A percentile compares a stretch with the other conserved stretches of the same genome.
Evolutionary conservation across 2,888 invertebrate species (phyloP).

Genomic region (Tenthredo notha): DNA sequence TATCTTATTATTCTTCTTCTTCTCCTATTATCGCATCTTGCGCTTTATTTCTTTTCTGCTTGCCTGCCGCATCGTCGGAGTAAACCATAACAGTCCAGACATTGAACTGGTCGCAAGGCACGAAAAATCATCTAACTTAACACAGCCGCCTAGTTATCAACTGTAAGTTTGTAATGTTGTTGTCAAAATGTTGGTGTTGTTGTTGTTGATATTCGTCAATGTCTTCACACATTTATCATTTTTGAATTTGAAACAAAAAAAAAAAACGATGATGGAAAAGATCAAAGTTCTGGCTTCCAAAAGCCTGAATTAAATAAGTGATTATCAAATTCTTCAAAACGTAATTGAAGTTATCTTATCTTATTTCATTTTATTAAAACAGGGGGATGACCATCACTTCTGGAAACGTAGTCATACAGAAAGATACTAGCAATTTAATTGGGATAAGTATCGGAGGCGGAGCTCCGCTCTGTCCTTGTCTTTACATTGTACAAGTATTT

Average conservation of each 20-base stretch:
- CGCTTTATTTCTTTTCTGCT: constrained; percentile 59
- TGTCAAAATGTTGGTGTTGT: too few species aligned
- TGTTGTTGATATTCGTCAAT: background rate
- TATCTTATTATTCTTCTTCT: constrained; percentile 26
- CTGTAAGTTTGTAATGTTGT: constrained; percentile 68
- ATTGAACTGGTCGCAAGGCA: constrained; percentile 72
- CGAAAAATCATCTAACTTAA: constrained; percentile 64
- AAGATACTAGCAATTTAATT: constrained; percentile 95
- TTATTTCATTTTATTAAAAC: constrained; percentile 56
- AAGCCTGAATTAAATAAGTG: background rate
- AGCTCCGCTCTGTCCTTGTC: constrained; percentile 95
- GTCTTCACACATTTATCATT: background rate
- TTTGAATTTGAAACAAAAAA: too few species aligned
- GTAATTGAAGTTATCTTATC: too few species aligned
- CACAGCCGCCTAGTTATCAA: constrained; percentile 66
- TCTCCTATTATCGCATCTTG: constrained; percentile 56
- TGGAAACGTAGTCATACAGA: constrained; percentile 92
- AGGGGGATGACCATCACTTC: constrained; percentile 99
- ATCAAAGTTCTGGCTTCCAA: background rate
- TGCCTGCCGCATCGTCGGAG: constrained; percentile 69
- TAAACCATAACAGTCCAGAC: constrained; percentile 67
- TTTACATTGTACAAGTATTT: constrained; percentile 99
- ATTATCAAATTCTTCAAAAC: background rate
- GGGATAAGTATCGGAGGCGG: constrained; percentile 99
- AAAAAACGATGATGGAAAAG: background rate